These are phyloP conservation scores for Dugesia japonica DNA, from an alignment of 2,888 invertebrate species.

Conservation along the genomic window DNA sequence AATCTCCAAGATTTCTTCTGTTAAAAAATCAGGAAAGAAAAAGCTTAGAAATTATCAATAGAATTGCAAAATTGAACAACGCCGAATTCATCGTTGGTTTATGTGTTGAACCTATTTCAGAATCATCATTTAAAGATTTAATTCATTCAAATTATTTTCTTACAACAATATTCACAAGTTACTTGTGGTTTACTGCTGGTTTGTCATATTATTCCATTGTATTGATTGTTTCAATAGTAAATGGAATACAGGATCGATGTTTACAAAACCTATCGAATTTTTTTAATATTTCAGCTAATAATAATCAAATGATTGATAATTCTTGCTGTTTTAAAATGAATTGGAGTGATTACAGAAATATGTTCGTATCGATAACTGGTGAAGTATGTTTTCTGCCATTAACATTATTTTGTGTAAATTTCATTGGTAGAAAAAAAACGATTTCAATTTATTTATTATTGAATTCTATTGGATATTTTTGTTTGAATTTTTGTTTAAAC, in stretches of 20 bases:
- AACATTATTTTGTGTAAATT: not conserved
- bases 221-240: not conserved
- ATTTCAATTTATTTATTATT: not conserved
- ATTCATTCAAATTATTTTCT: not conserved
- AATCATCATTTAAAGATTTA: not conserved
- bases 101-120: not conserved
- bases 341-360: not conserved
- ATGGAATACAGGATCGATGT: not conserved
- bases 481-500: not conserved
- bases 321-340: slow-evolving; percentile 6
- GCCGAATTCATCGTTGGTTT: not conserved
- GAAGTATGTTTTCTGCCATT: not conserved
- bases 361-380: not conserved
- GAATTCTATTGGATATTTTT: not conserved
- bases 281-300: not conserved
- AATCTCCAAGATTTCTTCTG: not conserved
- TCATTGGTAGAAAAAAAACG: not conserved
- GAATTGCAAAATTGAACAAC: not conserved
- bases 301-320: not conserved
- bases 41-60: not conserved
- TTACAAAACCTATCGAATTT: not conserved
- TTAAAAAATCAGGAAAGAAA: not conserved
- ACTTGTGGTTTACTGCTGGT: not conserved
- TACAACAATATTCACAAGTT: not conserved
- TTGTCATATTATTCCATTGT: not conserved